These are phyloP conservation scores for Nannoperca australis DNA, from an alignment of 2,797 vertebrate genomes.

Conservation along the genomic window DNA sequence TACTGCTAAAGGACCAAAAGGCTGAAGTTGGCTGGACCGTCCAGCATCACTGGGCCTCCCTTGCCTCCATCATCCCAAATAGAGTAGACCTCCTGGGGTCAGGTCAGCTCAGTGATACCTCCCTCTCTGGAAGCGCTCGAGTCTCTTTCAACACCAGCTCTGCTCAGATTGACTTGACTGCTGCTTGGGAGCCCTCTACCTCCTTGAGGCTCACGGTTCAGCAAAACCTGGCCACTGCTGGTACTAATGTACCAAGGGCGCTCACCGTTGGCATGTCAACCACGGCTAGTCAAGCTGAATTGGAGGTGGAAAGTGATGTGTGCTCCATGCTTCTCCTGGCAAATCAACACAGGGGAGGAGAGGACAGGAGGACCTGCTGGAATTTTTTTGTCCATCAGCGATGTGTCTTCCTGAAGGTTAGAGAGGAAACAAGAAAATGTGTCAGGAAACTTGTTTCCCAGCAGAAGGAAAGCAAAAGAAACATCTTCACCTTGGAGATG, in stretches of 20 bases:
- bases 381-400: conserved; percentile 56
- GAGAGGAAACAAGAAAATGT: conserved; percentile 72
- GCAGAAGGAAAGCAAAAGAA: conserved; percentile 62
- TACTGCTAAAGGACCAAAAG: conserved; percentile 45
- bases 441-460: conserved; percentile 75
- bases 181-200: conserved; percentile 36
- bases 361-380: conserved; percentile 58
- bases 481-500: conserved; percentile 71
- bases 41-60: conserved; percentile 58
- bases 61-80: conserved; percentile 59
- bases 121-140: conserved; percentile 46
- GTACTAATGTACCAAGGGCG: conserved; percentile 19
- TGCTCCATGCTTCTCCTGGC: conserved; percentile 63
- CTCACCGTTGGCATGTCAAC: conserved; percentile 27
- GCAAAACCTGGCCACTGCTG: conserved; percentile 35
- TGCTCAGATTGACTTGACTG: conserved; percentile 44
- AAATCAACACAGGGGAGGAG: conserved; percentile 33
- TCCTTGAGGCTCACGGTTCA: conserved; percentile 47
- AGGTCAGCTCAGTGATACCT: conserved; percentile 40
- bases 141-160: conserved; percentile 41
- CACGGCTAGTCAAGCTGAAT: conserved; percentile 16
- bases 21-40: conserved; percentile 59
- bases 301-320: conserved; percentile 53
- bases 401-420: conserved; percentile 78
- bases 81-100: conserved; percentile 57